Evolutionary conservation across 2,113 vertebrate genomes (phyloP).

Genomic region (Gracilinanus agilis): DNA sequence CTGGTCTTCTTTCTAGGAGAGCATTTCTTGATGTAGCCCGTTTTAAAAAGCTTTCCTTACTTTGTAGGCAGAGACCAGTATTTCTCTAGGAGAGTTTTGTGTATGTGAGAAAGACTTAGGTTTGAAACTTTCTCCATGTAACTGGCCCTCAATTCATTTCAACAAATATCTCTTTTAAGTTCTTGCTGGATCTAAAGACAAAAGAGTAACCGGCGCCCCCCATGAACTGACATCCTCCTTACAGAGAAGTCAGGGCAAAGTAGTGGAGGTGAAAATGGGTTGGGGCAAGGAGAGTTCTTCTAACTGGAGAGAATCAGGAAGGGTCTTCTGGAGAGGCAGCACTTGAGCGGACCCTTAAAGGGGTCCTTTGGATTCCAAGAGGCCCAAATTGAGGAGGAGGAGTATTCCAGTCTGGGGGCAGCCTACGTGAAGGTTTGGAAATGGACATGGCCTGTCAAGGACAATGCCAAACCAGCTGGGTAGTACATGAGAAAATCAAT

Average conservation of each 20-base stretch:
- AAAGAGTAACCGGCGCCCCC: no score
- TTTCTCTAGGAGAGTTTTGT: neutral
- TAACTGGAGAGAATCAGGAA: neutral
- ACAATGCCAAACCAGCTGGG: no score
- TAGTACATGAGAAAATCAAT: neutral
- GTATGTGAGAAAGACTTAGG: neutral
- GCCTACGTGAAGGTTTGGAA: rapidly evolving
- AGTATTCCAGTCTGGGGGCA: no score
- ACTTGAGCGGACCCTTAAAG: neutral
- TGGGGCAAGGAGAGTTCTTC: neutral
- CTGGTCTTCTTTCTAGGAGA: neutral
- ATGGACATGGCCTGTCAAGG: neutral
- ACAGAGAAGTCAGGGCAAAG: neutral
- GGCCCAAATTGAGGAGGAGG: no score
- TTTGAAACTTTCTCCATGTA: neutral
- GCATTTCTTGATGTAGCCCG: neutral
- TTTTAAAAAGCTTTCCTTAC: neutral
- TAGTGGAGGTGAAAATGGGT: neutral
- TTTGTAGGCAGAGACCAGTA: neutral
- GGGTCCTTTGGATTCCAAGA: neutral
- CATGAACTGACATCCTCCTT: neutral
- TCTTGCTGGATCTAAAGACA: neutral
- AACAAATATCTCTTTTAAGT: neutral
- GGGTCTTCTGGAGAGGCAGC: neutral
- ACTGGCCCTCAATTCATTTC: neutral